Percentiles rank a stretch among this genome's conserved stretches.
Evolutionary conservation across 2,888 invertebrate species (phyloP).

Genomic region (Scaptomyza caliginosa): DNA sequence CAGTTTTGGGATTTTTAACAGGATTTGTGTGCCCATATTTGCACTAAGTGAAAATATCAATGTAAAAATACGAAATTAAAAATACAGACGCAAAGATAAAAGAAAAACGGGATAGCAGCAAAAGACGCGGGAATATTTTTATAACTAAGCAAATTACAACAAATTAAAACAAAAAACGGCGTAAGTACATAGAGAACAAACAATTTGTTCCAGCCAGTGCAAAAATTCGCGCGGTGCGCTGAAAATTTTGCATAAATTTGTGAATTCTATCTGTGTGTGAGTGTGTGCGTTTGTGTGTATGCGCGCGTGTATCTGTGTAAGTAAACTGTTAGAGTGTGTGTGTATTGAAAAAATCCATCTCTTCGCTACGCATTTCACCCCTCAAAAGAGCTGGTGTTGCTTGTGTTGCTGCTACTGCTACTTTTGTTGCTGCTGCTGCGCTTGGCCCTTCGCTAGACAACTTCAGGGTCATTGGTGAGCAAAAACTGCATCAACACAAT

Average conservation of each 20-base stretch:
- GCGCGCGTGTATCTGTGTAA: slow-evolving; percentile 22
- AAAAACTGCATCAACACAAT: slow-evolving; percentile 25
- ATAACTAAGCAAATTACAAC: slow-evolving; percentile 47
- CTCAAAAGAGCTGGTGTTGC: slow-evolving; percentile 54
- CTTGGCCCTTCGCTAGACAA: slow-evolving; percentile 53
- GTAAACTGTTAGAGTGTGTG: slow-evolving; percentile 33
- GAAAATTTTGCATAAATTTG: slow-evolving; percentile 73
- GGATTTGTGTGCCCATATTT: slow-evolving; percentile 47
- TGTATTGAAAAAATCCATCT: slow-evolving; percentile 77
- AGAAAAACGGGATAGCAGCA: slow-evolving; percentile 59
- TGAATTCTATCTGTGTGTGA: slow-evolving; percentile 53
- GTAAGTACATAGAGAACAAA: slow-evolving; percentile 62
- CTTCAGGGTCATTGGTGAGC: slow-evolving; percentile 62
- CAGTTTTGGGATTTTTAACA: slow-evolving; percentile 43
- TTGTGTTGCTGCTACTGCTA: slow-evolving; percentile 18
- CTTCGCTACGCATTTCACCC: slow-evolving; percentile 76
- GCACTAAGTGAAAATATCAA: slow-evolving; percentile 50
- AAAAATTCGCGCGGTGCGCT: slow-evolving; percentile 46
- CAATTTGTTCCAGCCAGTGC: slow-evolving; percentile 23
- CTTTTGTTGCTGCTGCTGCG: slow-evolving; percentile 47
- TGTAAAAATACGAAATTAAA: slow-evolving; percentile 58
- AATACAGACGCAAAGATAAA: slow-evolving; percentile 61
- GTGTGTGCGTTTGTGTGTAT: slow-evolving; percentile 29
- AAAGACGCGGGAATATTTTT: slow-evolving; percentile 74
- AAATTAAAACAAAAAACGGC: slow-evolving; percentile 70